These are phyloP conservation scores for Poecilus cupreus DNA, from an alignment of 2,888 invertebrate genomes.

Conservation along the genomic window DNA sequence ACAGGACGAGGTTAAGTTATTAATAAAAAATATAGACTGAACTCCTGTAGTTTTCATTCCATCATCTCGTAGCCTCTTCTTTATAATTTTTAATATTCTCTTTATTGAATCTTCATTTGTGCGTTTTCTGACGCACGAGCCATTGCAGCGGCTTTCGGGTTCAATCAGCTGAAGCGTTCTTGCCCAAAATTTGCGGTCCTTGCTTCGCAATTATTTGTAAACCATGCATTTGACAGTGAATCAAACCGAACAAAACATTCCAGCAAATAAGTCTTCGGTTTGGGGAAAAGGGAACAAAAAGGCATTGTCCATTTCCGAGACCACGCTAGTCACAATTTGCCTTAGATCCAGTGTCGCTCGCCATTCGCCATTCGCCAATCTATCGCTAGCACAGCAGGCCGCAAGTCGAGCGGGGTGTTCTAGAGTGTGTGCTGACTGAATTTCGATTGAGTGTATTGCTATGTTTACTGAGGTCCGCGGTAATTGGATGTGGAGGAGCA, in stretches of 20 bases:
- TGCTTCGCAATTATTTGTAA: neutral
- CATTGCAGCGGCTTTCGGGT: too few relatives aligned
- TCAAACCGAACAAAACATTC: neutral
- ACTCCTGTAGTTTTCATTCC: too few relatives aligned
- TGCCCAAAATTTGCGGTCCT: neutral
- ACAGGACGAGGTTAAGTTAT: too few relatives aligned
- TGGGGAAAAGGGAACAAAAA: constrained; percentile 25
- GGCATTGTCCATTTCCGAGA: constrained; percentile 6
- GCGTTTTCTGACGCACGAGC: too few relatives aligned
- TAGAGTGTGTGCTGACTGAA: constrained; percentile 44
- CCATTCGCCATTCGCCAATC: neutral
- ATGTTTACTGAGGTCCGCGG: constrained; percentile 50
- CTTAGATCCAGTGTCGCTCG: neutral
- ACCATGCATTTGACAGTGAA: neutral
- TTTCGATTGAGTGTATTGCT: constrained; percentile 49
- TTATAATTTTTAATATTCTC: too few relatives aligned
- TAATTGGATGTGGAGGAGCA: constrained; percentile 58
- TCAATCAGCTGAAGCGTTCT: too few relatives aligned
- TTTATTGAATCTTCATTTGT: too few relatives aligned
- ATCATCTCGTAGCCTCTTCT: too few relatives aligned
- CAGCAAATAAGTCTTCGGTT: neutral
- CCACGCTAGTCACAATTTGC: constrained; percentile 17
- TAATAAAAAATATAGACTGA: too few relatives aligned
- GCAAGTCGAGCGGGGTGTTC: constrained; percentile 12
- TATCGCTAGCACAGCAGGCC: neutral